phyloP scores from a whole-genome alignment of 2,797 vertebrate genomes.

The Onychomys torridus region DNA sequence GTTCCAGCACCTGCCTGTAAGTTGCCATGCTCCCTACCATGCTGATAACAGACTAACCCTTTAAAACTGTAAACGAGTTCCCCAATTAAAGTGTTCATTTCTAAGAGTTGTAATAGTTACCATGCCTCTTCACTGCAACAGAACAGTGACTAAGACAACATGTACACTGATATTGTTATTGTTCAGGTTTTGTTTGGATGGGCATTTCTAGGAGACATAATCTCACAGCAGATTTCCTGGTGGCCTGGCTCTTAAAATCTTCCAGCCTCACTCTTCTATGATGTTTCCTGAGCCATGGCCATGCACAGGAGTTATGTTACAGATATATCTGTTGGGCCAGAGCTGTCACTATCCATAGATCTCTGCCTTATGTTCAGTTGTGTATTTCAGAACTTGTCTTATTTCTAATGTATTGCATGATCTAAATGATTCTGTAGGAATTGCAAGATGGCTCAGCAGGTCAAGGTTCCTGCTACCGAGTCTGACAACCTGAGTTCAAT shows the following conservation, averaged over 20 bases:
- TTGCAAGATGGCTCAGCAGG: background rate
- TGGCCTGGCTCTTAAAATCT: background rate
- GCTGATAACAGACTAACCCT: background rate
- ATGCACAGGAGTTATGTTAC: background rate
- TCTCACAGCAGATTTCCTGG: background rate
- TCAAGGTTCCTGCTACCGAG: background rate
- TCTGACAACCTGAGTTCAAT: background rate
- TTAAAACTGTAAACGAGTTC: background rate
- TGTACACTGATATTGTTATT: background rate
- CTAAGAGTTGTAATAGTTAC: background rate
- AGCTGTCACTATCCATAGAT: background rate
- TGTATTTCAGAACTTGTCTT: background rate
- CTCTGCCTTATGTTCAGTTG: background rate
- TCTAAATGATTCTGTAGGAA: conserved; percentile 11
- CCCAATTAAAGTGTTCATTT: background rate
- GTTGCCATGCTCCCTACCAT: no score
- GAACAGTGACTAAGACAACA: no score
- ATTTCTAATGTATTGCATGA: background rate
- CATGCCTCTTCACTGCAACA: background rate
- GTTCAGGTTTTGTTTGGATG: background rate
- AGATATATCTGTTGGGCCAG: background rate
- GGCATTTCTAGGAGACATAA: background rate
- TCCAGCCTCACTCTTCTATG: background rate
- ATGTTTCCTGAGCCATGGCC: no score
- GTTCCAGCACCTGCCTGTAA: background rate